These are phyloP conservation scores for Epizoanthus illoricatus DNA, from an alignment of 92 coral and sea anemone genomes.

Conservation along the genomic window DNA sequence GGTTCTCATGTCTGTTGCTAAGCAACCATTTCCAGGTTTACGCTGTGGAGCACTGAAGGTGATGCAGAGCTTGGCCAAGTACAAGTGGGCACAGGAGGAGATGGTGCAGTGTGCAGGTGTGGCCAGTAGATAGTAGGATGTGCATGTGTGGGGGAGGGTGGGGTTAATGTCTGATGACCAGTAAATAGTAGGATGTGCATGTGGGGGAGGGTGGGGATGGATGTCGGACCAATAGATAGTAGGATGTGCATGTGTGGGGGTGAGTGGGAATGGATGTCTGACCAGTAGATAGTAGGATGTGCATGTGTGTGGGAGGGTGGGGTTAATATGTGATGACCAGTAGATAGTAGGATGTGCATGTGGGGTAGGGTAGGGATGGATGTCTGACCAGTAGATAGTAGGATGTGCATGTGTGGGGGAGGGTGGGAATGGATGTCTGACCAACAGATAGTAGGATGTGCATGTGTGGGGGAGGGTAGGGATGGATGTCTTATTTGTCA, in stretches of 20 bases:
- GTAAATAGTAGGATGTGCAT: too few relatives aligned
- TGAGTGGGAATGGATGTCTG: too few relatives aligned
- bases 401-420: not conserved
- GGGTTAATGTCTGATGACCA: too few relatives aligned
- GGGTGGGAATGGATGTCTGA: not conserved
- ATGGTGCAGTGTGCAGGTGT: constrained; percentile 89
- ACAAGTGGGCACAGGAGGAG: constrained; percentile 87
- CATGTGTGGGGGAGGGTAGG: not conserved
- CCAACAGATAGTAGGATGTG: too few relatives aligned
- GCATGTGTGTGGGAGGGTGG: not conserved
- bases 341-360: too few relatives aligned
- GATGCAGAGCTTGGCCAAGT: constrained; percentile 76
- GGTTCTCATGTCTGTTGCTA: constrained; percentile 62
- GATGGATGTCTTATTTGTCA: constrained; percentile 43
- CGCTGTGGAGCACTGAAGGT: constrained; percentile 71
- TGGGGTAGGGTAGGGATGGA: too few relatives aligned
- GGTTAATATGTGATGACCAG: too few relatives aligned
- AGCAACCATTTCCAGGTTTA: constrained; percentile 90
- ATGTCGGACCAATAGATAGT: too few relatives aligned
- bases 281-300: too few relatives aligned
- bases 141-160: not conserved
- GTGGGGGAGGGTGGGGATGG: too few relatives aligned
- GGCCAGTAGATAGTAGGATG: not conserved
- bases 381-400: too few relatives aligned
- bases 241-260: too few relatives aligned